A percentile compares a stretch with the other conserved stretches of the same genome.
These are phyloP conservation scores for Dicyrtoma fusca DNA, from an alignment of 2,888 invertebrate genomes.

Conservation along the genomic window DNA sequence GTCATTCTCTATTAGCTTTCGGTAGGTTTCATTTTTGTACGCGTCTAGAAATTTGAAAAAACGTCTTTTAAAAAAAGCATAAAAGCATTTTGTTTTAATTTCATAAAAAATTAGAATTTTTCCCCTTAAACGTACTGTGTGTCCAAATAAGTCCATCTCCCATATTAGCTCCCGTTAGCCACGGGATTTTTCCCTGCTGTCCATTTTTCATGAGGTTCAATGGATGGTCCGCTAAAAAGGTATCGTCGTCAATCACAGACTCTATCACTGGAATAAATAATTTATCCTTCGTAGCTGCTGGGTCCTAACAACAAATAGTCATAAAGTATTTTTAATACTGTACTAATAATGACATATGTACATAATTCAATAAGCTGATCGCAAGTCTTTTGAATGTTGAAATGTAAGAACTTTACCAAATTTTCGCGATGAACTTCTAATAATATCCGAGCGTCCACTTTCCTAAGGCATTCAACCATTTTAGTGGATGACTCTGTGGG, in stretches of 20 bases:
- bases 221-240: slow-evolving; percentile 52
- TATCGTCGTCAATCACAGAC: slow-evolving; percentile 37
- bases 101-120: no score
- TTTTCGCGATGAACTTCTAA: slow-evolving; percentile 19
- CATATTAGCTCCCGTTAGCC: slow-evolving; percentile 47
- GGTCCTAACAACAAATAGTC: no score
- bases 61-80: no score
- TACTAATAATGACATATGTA: no score
- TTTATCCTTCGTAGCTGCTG: no score
- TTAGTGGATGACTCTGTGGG: slow-evolving; percentile 45
- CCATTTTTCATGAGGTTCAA: slow-evolving; percentile 43
- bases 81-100: no score
- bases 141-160: slow-evolving; percentile 45
- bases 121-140: no score
- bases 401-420: no score
- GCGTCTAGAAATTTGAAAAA: slow-evolving; percentile 5
- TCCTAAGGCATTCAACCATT: slow-evolving; percentile 48
- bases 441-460: slow-evolving; percentile 5
- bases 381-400: no score
- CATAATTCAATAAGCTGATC: no score
- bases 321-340: no score
- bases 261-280: slow-evolving; percentile 51
- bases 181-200: slow-evolving; percentile 43
- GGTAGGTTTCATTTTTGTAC: slow-evolving; percentile 11
- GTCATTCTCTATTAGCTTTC: neutral